Conservation (phyloP, 1,140 invertebrate genomes). For the Ceratina australensis region DNA sequence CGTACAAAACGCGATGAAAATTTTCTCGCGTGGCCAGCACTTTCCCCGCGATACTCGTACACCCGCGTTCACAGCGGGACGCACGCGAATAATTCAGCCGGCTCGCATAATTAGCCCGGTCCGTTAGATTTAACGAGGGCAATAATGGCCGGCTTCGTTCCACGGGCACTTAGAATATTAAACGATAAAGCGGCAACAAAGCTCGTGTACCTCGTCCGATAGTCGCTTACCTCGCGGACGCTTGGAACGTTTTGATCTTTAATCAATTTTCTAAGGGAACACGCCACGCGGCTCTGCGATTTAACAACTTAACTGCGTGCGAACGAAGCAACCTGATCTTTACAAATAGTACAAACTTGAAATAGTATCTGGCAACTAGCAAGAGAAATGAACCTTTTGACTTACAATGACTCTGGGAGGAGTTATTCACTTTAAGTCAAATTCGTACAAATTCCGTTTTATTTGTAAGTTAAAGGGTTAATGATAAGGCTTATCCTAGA, state of each 20-base stretch:
- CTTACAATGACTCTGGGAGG: no score
- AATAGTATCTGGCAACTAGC: slow-evolving; percentile 36
- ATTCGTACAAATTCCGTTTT: no score
- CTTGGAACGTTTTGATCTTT: slow-evolving; percentile 37
- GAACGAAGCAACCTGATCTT: slow-evolving; percentile 1
- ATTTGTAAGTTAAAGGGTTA: no score
- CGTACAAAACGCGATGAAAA: slow-evolving; percentile 15
- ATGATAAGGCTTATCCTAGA: no score
- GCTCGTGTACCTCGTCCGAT: slow-evolving; percentile 34
- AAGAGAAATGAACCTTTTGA: no score
- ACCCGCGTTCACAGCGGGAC: neutral
- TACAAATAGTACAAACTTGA: no score
- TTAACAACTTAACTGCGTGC: slow-evolving; percentile 45
- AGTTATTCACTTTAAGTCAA: no score
- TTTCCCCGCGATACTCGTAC: slow-evolving; percentile 12
- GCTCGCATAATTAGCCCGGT: slow-evolving; percentile 52
- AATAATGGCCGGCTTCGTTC: slow-evolving; percentile 64
- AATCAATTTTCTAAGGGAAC: slow-evolving; percentile 56
- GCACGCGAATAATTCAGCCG: slow-evolving; percentile 27
- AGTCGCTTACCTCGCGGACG: slow-evolving; percentile 31
- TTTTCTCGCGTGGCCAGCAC: slow-evolving; percentile 11
- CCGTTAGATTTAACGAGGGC: slow-evolving; percentile 59
- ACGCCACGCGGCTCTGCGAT: slow-evolving; percentile 38
- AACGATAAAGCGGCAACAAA: slow-evolving; percentile 69
- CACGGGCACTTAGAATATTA: slow-evolving; percentile 70